Conservation (phyloP, 2,113 vertebrate species). For the Cepphus grylle region DNA sequence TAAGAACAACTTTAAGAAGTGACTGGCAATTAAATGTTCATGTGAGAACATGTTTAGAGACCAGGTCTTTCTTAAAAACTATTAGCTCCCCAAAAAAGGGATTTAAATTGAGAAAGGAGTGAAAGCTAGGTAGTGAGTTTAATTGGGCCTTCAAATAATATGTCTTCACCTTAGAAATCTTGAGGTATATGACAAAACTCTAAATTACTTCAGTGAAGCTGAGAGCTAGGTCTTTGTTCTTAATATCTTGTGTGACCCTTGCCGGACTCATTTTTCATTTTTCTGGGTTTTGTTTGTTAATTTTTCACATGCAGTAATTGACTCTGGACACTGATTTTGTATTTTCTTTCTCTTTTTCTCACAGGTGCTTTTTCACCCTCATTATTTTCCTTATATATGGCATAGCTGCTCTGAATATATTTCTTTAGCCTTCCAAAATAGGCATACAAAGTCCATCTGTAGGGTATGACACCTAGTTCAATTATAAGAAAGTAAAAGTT, state of each 20-base stretch:
- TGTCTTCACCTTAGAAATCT: not conserved
- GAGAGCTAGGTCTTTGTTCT: not conserved
- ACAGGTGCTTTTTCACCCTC: not conserved
- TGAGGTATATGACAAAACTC: not conserved
- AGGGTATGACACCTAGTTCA: not conserved
- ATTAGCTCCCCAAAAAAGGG: not conserved
- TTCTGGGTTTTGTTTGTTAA: not conserved
- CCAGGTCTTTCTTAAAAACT: not conserved
- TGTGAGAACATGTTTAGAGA: not conserved
- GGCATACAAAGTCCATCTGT: not conserved
- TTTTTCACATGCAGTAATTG: not conserved
- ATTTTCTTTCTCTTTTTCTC: not conserved
- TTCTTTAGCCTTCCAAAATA: not conserved
- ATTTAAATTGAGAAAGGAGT: not conserved
- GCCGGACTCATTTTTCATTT: not conserved
- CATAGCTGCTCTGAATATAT: not conserved
- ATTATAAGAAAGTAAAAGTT: not conserved
- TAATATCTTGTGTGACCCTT: not conserved
- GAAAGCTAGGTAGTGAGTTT: not conserved
- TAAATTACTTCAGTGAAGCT: not conserved
- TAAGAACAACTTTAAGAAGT: not conserved
- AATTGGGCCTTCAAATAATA: not conserved
- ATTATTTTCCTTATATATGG: not conserved
- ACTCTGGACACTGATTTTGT: not conserved
- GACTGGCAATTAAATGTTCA: not conserved